These are phyloP conservation scores for Oncorhynchus kisutch DNA, from an alignment of 2,113 vertebrate species.

Conservation along the genomic window DNA sequence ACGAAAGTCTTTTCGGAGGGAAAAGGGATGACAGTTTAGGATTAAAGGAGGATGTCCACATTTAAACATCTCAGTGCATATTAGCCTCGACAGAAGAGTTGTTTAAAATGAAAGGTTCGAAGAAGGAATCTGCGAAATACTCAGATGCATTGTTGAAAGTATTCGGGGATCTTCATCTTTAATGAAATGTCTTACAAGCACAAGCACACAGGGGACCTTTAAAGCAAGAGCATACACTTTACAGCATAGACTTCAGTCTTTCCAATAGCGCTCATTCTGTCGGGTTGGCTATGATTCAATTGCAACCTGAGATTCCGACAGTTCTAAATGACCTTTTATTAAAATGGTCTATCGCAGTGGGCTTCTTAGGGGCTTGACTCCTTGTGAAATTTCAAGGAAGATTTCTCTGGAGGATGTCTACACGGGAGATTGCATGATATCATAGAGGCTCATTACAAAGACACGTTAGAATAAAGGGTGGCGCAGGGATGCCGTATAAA, in stretches of 20 bases:
- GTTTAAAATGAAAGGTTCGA: neutral
- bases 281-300: slow-evolving; percentile 34
- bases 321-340: slow-evolving; percentile 50
- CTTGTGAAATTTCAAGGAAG: slow-evolving; percentile 23
- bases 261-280: slow-evolving; percentile 17
- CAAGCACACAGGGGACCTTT: slow-evolving; percentile 28
- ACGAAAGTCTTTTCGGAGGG: neutral
- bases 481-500: slow-evolving; percentile 30
- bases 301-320: slow-evolving; percentile 30
- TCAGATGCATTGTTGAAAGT: slow-evolving; percentile 30
- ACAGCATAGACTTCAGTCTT: slow-evolving; percentile 14
- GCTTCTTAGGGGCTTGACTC: slow-evolving; percentile 26
- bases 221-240: slow-evolving; percentile 35
- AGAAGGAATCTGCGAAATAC: slow-evolving; percentile 29
- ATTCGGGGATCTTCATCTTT: slow-evolving; percentile 27
- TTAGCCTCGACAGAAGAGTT: neutral
- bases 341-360: slow-evolving; percentile 32
- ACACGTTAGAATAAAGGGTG: slow-evolving; percentile 10
- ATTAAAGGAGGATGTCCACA: neutral
- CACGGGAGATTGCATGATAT: slow-evolving; percentile 34
- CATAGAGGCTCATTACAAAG: slow-evolving; percentile 43
- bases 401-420: slow-evolving; percentile 30
- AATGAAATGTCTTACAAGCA: slow-evolving; percentile 20
- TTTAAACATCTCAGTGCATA: neutral
- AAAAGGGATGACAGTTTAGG: neutral